Evolutionary conservation across 2,888 invertebrate genomes (phyloP).

Genomic region (Scelioninae gen. 2): DNA sequence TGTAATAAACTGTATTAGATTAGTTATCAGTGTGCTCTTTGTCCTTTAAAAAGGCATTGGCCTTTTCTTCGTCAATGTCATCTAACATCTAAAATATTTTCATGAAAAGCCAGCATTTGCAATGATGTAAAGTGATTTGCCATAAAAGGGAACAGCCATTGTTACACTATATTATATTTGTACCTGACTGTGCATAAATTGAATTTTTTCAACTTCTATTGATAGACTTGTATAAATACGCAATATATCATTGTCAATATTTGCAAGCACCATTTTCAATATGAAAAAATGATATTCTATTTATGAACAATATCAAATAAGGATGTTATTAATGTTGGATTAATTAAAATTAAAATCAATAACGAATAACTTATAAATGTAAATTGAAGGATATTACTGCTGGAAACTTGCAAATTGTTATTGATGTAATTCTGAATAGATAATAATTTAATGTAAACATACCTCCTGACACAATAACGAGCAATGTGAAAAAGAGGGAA

Average conservation of each 20-base stretch:
- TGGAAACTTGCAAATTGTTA: neutral
- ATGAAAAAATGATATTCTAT: neutral
- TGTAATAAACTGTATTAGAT: slow-evolving; percentile 20
- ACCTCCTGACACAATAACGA: slow-evolving; percentile 47
- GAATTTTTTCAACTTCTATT: neutral
- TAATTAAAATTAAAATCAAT: neutral
- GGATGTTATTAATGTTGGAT: neutral
- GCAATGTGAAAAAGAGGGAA: slow-evolving; percentile 27
- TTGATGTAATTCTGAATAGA: neutral
- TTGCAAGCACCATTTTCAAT: neutral
- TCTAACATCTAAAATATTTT: slow-evolving; percentile 1
- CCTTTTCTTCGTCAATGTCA: slow-evolving; percentile 24
- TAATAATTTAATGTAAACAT: slow-evolving; percentile 39
- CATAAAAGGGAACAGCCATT: too few relatives aligned
- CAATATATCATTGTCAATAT: slow-evolving; percentile 3
- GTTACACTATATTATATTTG: neutral
- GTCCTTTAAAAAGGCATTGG: slow-evolving; percentile 39
- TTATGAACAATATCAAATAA: neutral
- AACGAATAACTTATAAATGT: neutral
- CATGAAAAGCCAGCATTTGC: neutral
- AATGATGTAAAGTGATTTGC: too few relatives aligned
- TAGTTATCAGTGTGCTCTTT: slow-evolving; percentile 46
- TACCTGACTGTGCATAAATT: neutral
- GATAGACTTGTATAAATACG: neutral
- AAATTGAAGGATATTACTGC: too few relatives aligned